These are phyloP conservation scores for Drosophila picticornis DNA, from an alignment of 2,888 invertebrate species.

Conservation along the genomic window DNA sequence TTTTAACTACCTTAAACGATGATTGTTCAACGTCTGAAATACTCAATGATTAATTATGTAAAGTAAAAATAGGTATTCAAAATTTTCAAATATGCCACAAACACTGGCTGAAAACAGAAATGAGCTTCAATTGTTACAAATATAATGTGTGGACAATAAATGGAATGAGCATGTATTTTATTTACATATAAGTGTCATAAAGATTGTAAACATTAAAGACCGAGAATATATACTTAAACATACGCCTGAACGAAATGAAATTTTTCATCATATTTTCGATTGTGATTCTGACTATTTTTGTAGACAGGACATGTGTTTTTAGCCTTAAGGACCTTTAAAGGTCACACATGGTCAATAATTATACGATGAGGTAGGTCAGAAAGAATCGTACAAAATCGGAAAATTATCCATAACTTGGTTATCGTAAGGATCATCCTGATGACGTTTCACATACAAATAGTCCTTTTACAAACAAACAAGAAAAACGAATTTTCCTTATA, in stretches of 20 bases:
- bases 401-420: background rate
- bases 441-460: background rate
- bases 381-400: background rate
- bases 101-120: constrained; percentile 35
- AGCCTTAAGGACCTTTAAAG: background rate
- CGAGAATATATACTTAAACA: constrained; percentile 58
- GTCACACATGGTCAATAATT: background rate
- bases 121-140: constrained; percentile 66
- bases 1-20: constrained; percentile 41
- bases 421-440: background rate
- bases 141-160: constrained; percentile 68
- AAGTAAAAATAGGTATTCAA: constrained; percentile 30
- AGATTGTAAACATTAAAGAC: constrained; percentile 70
- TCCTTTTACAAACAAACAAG: background rate
- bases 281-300: background rate
- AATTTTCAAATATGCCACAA: constrained; percentile 17
- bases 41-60: constrained; percentile 27
- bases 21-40: constrained; percentile 51
- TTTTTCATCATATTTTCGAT: background rate
- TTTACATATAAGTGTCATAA: constrained; percentile 51
- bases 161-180: constrained; percentile 58
- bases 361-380: background rate
- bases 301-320: too few relatives aligned
- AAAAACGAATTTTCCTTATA: background rate
- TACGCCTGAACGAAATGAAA: constrained; percentile 29